phyloP scores from a whole-genome alignment of 2,797 vertebrate species.

The Brachymystax lenok region DNA sequence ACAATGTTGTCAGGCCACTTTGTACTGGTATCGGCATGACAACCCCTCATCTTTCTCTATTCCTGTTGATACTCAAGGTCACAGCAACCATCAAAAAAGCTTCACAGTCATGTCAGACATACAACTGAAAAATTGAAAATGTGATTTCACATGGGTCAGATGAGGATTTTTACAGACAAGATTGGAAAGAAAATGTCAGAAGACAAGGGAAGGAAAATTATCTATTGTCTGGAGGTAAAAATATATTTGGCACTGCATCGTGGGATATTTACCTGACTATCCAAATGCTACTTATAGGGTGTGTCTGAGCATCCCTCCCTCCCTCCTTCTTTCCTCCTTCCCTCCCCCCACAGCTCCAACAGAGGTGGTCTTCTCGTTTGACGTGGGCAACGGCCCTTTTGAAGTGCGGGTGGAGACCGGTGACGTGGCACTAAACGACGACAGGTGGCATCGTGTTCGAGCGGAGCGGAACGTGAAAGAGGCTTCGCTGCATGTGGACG shows the following conservation, averaged over 20 bases:
- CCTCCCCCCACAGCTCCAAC: slow-evolving; percentile 76
- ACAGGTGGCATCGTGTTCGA: slow-evolving; percentile 88
- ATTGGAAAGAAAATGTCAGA: background rate
- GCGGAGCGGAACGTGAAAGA: slow-evolving; percentile 91
- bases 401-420: slow-evolving; percentile 79
- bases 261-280: background rate
- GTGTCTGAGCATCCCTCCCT: background rate
- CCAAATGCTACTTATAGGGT: background rate
- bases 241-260: background rate
- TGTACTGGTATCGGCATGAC: background rate
- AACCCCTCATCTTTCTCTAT: slow-evolving; percentile 5
- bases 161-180: background rate
- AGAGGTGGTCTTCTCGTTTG: slow-evolving; percentile 90
- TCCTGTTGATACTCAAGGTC: background rate
- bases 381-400: slow-evolving; percentile 90
- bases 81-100: background rate
- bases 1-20: background rate
- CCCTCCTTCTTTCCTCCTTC: background rate
- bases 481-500: slow-evolving; percentile 85
- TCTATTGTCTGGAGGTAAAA: background rate
- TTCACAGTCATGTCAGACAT: background rate
- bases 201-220: background rate
- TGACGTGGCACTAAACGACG: slow-evolving; percentile 78
- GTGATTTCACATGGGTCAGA: background rate
- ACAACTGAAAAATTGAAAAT: background rate